Evolutionary conservation across 2,888 invertebrate species (phyloP).

Genomic region (Dasypolia templi): DNA sequence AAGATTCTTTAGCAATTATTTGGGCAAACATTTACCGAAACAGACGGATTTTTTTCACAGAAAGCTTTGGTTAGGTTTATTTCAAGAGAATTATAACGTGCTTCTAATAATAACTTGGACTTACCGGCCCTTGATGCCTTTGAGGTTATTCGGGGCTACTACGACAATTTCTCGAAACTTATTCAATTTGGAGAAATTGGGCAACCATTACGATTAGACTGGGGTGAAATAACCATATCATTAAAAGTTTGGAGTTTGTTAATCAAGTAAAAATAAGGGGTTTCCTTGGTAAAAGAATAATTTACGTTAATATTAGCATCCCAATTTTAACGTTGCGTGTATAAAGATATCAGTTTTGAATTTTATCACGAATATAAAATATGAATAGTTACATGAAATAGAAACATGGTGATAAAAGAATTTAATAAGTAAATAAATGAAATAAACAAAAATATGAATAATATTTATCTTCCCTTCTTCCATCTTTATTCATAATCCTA

Average conservation of each 20-base stretch:
- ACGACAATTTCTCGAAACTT: slow-evolving; percentile 79
- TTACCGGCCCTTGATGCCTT: slow-evolving; percentile 68
- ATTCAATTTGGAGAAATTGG: slow-evolving; percentile 79
- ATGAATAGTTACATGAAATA: neutral
- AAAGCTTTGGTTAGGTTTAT: slow-evolving; percentile 62
- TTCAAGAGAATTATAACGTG: slow-evolving; percentile 69
- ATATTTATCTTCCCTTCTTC: slow-evolving; percentile 1
- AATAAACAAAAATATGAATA: neutral
- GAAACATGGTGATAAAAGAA: neutral
- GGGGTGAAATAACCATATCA: slow-evolving; percentile 56
- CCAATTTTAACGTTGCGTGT: neutral
- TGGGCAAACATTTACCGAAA: slow-evolving; percentile 37
- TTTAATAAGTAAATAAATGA: neutral
- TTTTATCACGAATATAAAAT: neutral
- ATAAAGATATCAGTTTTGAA: neutral
- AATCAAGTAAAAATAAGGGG: slow-evolving; percentile 38
- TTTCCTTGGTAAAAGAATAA: slow-evolving; percentile 12
- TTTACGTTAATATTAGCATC: neutral
- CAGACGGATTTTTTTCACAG: slow-evolving; percentile 57
- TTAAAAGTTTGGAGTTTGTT: slow-evolving; percentile 27
- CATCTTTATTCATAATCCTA: neutral
- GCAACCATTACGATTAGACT: slow-evolving; percentile 65
- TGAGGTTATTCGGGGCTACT: slow-evolving; percentile 68
- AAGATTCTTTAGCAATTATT: slow-evolving; percentile 44
- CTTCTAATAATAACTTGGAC: slow-evolving; percentile 79